A percentile compares a stretch with the other conserved stretches of the same genome.
These are phyloP conservation scores for Tryphoninae sp. DNA, from an alignment of 2,888 invertebrate species.

Conservation along the genomic window DNA sequence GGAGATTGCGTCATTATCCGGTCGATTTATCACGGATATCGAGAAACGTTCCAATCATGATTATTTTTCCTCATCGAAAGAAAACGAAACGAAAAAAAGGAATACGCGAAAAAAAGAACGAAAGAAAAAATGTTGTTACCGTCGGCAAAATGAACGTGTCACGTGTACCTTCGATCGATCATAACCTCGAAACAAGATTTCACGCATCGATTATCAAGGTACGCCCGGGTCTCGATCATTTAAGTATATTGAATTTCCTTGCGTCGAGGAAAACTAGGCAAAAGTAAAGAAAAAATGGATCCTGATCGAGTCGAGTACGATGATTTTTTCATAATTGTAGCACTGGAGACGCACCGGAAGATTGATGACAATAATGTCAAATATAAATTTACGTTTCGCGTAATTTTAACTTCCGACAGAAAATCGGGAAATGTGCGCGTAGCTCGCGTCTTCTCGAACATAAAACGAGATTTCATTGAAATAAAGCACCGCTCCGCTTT, in stretches of 20 bases:
- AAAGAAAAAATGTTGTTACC: neutral
- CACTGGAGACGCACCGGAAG: no score
- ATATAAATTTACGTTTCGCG: no score
- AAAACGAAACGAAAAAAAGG: neutral
- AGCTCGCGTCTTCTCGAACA: neutral
- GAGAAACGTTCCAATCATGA: slow-evolving; percentile 48
- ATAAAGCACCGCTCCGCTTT: neutral
- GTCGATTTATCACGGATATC: slow-evolving; percentile 54
- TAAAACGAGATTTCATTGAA: slow-evolving; percentile 5
- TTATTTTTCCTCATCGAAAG: slow-evolving; percentile 5
- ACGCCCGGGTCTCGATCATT: neutral
- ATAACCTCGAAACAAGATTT: slow-evolving; percentile 1
- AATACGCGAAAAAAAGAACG: neutral
- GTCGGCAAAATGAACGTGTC: neutral
- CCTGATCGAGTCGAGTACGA: no score
- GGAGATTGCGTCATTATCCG: slow-evolving; percentile 79
- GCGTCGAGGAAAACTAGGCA: neutral
- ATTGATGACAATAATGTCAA: no score
- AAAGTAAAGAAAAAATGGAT: neutral
- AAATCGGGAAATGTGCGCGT: no score
- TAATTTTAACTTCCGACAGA: no score
- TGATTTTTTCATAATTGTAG: no score
- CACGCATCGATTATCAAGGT: slow-evolving; percentile 4
- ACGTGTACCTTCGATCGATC: slow-evolving; percentile 7
- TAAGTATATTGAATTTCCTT: neutral